Conservation (phyloP, 1,140 invertebrate species). For the Microplitis demolitor region DNA sequence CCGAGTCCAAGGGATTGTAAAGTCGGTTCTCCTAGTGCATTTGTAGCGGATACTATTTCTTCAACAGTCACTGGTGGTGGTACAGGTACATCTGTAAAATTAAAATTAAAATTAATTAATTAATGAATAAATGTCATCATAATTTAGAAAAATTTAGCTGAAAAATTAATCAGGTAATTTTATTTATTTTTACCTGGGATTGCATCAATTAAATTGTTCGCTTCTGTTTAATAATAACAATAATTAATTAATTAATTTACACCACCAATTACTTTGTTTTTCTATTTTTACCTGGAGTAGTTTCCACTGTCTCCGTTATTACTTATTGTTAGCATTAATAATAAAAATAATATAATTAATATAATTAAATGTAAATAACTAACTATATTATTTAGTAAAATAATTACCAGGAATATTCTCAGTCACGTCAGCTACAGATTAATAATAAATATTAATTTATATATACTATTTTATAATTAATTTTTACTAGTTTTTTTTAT, state of each 20-base stretch:
- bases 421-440: no score
- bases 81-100: slow-evolving; percentile 32
- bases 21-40: slow-evolving; percentile 71
- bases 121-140: not conserved
- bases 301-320: not conserved
- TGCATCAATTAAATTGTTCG: not conserved
- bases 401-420: no score
- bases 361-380: no score
- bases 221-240: not conserved
- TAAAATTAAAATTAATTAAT: not conserved
- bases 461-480: no score
- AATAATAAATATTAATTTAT: no score
- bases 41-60: slow-evolving; percentile 40
- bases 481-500: no score
- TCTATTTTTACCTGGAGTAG: not conserved
- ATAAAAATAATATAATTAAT: no score
- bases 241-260: no score
- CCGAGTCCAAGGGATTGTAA: slow-evolving; percentile 82
- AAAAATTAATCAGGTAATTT: not conserved
- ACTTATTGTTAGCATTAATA: no score
- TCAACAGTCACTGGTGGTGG: slow-evolving; percentile 40
- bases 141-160: not conserved
- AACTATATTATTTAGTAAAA: no score
- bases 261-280: not conserved
- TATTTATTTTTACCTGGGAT: not conserved